Evolutionary conservation across 2,888 invertebrate genomes (phyloP).

Genomic region (Ochropacha duplaris): DNA sequence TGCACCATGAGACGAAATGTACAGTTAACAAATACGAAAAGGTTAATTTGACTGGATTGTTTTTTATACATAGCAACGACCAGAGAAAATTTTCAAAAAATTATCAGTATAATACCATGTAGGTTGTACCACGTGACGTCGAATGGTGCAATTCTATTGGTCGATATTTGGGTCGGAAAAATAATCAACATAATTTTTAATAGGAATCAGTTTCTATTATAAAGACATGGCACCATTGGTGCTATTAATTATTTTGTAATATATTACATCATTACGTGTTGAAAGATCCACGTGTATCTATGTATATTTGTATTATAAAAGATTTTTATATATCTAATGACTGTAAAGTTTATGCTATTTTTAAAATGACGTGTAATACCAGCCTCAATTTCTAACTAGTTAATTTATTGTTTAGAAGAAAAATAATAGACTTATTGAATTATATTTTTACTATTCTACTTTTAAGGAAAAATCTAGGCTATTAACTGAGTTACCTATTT

Average conservation of each 20-base stretch:
- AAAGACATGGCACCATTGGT: neutral
- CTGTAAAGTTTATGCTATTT: neutral
- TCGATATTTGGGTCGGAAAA: no score
- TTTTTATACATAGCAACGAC: no score
- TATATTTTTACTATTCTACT: slow-evolving; percentile 29
- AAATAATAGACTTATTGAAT: slow-evolving; percentile 16
- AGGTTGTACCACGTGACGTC: no score
- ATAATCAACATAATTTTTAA: no score
- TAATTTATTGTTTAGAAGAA: slow-evolving; percentile 4
- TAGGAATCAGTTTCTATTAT: no score
- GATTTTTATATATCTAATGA: neutral
- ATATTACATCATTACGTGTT: neutral
- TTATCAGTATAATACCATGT: no score
- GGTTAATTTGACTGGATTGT: no score
- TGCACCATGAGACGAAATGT: no score
- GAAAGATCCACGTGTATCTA: neutral
- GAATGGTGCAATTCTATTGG: no score
- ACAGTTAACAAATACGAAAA: no score
- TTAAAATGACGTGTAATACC: neutral
- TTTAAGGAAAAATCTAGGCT: slow-evolving; percentile 27
- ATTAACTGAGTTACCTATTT: slow-evolving; percentile 66
- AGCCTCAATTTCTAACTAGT: neutral
- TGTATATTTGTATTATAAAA: neutral
- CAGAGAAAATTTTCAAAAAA: no score
- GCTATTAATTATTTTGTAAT: neutral